Base-by-base conservation (phyloP, 2,797 vertebrate species). In the Coilia nasus region DNA sequence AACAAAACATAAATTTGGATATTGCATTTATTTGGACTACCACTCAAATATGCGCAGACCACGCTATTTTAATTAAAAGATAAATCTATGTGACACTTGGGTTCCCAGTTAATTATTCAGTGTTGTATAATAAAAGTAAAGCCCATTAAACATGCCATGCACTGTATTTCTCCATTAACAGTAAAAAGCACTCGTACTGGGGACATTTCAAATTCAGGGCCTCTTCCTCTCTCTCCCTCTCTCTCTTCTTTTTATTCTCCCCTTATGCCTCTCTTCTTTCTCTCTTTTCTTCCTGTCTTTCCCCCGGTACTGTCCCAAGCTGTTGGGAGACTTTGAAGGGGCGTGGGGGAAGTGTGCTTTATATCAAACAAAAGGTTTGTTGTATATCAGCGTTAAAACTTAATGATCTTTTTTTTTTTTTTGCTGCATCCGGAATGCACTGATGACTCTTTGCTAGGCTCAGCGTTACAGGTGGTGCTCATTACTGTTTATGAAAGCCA, bases 41-140 rank as follows among this genome's bases (percentile, higher is more conserved):
- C 97, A 98, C 97, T 99, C 98, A 98, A 99, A 99, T 98, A 98
- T 97, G 97, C 97, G 97, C 96, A 96, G 98, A 98, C 97, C 97
- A 97, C 97, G 96, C 96, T 97, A 97, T 98, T 99, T 99, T 99
- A 99, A 99, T 99, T 99, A 99, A 99, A 99, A 98, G 98, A 99
- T 99, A 99, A 99, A 99, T 99, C 98, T 97, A 97, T 96, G 96
- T 98, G 98, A 99, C 98, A 99, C 95, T 97, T 97, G 95, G 97
- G 97, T 97, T 98, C 97, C 97, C 96, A 98, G 97, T 99, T 99
- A 99, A 99, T 99, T 99, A 99, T 99, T 99, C 98, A 98, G 97
- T 96, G 97, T 97, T 97, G 97, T 99, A 99, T 97, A 98, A 98
- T 99, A 99, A 98, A 99, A 98, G 98, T 96, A 97, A 97, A 98